Evolutionary conservation across 2,113 vertebrate species (phyloP).

Genomic region (Etia nguti): DNA sequence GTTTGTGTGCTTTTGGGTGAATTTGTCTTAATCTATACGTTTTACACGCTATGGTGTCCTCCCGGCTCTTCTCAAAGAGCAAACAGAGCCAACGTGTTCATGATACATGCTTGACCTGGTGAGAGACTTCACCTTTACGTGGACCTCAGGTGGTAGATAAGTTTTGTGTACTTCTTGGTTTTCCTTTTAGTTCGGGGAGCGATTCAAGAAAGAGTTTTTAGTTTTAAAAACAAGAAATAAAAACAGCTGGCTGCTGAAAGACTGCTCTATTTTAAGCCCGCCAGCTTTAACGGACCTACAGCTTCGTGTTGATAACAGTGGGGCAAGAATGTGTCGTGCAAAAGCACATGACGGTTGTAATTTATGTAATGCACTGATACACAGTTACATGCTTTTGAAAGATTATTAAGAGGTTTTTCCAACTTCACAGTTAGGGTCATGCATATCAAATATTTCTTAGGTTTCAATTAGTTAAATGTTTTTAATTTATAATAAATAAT

Average conservation of each 20-base stretch:
- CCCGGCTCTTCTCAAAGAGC: background rate
- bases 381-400: background rate
- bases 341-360: background rate
- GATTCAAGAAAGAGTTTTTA: background rate
- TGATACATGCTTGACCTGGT: background rate
- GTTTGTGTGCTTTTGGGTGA: background rate
- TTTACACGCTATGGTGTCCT: background rate
- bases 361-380: background rate
- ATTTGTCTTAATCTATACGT: background rate
- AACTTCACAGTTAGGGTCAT: background rate
- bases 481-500: background rate
- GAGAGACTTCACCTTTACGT: background rate
- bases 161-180: background rate
- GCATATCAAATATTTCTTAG: background rate
- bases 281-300: background rate
- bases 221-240: background rate
- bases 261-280: constrained; percentile 12
- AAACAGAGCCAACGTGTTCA: background rate
- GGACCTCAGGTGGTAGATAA: background rate
- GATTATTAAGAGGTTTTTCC: background rate
- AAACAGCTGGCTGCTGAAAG: background rate
- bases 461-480: background rate
- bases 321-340: background rate
- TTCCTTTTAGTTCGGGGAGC: background rate
- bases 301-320: background rate